Evolutionary conservation across 1,140 invertebrate species (phyloP), one percentile per base, ranked within the genome.

Genomic region (Colletes latitarsis): DNA sequence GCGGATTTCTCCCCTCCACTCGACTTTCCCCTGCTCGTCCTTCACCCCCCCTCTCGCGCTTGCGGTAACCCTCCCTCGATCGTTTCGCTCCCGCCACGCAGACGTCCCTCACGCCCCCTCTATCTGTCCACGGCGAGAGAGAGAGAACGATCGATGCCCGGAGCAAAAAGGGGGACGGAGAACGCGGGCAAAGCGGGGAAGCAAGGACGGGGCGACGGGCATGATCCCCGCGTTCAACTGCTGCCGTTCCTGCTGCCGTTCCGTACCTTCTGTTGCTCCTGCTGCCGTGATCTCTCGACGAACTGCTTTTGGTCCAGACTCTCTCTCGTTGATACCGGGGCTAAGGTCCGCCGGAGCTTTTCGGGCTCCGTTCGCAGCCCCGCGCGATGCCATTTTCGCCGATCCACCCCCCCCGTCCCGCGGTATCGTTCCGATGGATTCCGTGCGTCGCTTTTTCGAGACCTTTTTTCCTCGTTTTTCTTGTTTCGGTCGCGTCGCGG

Each of bases 181-280:
- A 88, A 64, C 66, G 75, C 58, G 43, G 41, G 43, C 58, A 53
- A 39, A 58, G 68, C 43, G 73, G 62, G 46, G 63, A 41, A 57
- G 63, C 62, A 39, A 67, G 82, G 68, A 76, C 46, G 67, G 84
- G 68, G 57, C 46, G 53, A 39, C 8, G 30, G 63, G 82, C 69
- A 86, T 83, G 78, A 86, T 84, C 81, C 58, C 81, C 77, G 17
- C 79, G 78, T 76, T 58, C 71, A 77, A 81, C 81, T 87, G 89
- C 88, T 88, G 84, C 88, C 69, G 77, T 82, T 87, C 67, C 74
- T 75, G 68, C 81, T 81, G 81, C 83, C 72, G 83, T 85, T 81
- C 84, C 84, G 66, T 80, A 83, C 79, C 81, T 79, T 85, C 81
- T 80, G 84, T 87, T 83, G 84, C 84, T 86, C 84, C 85, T 83